Evolutionary conservation across 1,140 invertebrate species (phyloP), one percentile per base, ranked within the genome.

Genomic region (Stegodyphus mimosarum): DNA sequence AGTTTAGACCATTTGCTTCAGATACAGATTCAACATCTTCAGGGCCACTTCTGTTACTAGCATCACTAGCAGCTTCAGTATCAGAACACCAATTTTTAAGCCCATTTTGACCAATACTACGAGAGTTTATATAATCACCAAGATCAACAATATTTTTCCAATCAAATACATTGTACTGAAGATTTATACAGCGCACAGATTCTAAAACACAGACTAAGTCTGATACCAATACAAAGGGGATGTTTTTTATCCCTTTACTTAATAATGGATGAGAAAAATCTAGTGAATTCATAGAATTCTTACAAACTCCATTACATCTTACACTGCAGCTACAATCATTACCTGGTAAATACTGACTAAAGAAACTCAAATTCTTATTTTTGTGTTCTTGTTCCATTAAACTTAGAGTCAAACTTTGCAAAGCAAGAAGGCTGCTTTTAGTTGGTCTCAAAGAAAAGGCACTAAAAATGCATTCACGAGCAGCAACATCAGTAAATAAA

Each of bases 401-500:
- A 72, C 6, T 52, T 3, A 64, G 53, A 33, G 64, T 69, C 50
- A 86, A 53, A 9, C 53, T 64, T 49, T 76, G 81, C 33, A 87
- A 80, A 15, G 48, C 7, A 33, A 55, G 6, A 5, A 79, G 52
- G 13, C 53, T 79, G 53, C 74, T 17, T 11, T 79, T 33, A 10
- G 74, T 74, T 33, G 87, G 87, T 75, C 50, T 60, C 50, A 87
- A 33, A 55, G 71, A 76, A 72, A 87, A 87, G 67, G 81, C 83
- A 86, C 87, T 87, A 33, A 87, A 80, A 10, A 87, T 69, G 72
- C 87, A 87, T 49, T 87, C 87, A 48, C 73, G 52, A 15, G 67
- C 53, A 63, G 64, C 78, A 55, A 33, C 55, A 10, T 78, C 33
- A 33, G 10, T 63, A 71, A 87, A 87, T 18, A 87, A 11, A 49